These are phyloP conservation scores for Chrysomela aeneicollis DNA, from an alignment of 2,888 invertebrate species.

Conservation along the genomic window DNA sequence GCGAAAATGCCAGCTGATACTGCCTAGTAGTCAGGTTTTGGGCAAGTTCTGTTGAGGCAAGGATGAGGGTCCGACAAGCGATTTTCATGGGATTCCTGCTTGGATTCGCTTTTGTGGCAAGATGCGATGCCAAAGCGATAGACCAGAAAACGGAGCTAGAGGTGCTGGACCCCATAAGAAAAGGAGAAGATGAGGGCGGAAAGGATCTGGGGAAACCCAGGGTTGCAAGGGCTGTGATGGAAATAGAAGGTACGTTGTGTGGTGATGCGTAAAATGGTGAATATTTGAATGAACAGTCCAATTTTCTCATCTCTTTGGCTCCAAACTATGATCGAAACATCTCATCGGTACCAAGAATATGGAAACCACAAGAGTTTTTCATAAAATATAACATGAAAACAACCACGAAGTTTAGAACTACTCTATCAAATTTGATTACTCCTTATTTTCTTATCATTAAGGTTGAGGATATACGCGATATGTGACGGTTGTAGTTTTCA, in stretches of 20 bases:
- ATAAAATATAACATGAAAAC: too few species aligned
- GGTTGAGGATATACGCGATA: too few species aligned
- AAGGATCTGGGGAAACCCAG: not conserved
- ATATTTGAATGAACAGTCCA: too few species aligned
- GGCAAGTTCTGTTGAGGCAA: constrained; percentile 7
- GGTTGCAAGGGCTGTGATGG: constrained; percentile 4
- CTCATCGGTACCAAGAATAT: too few species aligned
- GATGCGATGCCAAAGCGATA: constrained; percentile 1
- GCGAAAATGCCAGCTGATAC: not conserved
- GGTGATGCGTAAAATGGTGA: too few species aligned
- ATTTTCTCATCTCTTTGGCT: too few species aligned
- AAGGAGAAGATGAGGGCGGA: not conserved
- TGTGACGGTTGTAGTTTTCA: too few species aligned
- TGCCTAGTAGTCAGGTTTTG: constrained; percentile 5
- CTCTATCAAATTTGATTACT: too few species aligned
- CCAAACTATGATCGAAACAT: too few species aligned
- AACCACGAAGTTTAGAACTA: too few species aligned
- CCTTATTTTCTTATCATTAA: too few species aligned
- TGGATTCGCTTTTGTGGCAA: not conserved
- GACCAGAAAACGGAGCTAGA: not conserved
- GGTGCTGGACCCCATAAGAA: not conserved
- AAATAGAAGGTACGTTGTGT: constrained; percentile 19
- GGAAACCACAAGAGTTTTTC: too few species aligned
- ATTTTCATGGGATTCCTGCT: not conserved
- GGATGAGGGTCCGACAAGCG: not conserved